These are phyloP conservation scores for Willisornis vidua DNA, from an alignment of 2,113 vertebrate genomes.

Conservation along the genomic window DNA sequence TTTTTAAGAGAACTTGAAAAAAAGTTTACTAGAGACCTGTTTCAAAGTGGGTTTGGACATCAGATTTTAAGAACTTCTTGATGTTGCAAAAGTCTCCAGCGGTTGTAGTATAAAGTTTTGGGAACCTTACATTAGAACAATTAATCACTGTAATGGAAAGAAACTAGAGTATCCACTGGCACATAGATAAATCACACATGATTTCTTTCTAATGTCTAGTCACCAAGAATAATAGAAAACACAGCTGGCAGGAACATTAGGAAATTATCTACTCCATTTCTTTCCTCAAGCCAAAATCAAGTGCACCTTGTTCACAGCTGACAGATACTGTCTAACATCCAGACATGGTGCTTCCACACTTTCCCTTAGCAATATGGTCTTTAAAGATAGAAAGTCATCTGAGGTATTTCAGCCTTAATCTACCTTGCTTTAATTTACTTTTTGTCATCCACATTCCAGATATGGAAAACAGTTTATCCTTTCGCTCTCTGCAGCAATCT, in stretches of 20 bases:
- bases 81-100: background rate
- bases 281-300: slow-evolving; percentile 31
- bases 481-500: background rate
- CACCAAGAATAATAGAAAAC: slow-evolving; percentile 29
- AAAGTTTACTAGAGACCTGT: background rate
- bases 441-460: background rate
- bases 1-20: background rate
- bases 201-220: slow-evolving; percentile 17
- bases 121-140: slow-evolving; percentile 6
- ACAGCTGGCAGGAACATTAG: background rate
- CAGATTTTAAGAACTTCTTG: background rate
- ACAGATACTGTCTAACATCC: background rate
- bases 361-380: background rate
- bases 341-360: background rate
- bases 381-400: background rate
- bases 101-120: background rate
- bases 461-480: background rate
- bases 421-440: slow-evolving; percentile 15
- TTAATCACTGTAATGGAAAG: slow-evolving; percentile 46
- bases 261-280: slow-evolving; percentile 35
- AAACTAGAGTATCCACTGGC: background rate
- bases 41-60: background rate
- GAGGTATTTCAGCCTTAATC: background rate
- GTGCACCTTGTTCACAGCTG: background rate
- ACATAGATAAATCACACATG: slow-evolving; percentile 50